Evolutionary conservation across 2,797 vertebrate genomes (phyloP).

Genomic region (Sebastes minor): DNA sequence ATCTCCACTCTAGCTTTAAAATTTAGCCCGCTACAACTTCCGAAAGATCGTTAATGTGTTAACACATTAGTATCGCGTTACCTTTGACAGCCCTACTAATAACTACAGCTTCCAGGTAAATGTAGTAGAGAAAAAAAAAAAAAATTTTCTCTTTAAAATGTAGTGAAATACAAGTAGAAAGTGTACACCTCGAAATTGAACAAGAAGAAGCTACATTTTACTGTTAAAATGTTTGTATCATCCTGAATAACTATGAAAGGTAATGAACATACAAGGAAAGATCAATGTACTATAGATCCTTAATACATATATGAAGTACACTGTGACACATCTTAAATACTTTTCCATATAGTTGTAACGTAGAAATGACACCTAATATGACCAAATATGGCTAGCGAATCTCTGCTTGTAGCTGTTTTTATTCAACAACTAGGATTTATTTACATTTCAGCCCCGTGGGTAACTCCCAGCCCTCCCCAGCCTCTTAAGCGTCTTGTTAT

Average conservation of each 20-base stretch:
- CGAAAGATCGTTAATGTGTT: no score
- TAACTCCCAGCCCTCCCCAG: conserved; percentile 46
- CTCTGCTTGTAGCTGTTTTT: conserved; percentile 33
- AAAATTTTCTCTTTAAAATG: background rate
- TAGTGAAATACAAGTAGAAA: background rate
- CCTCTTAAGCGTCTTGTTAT: conserved; percentile 76
- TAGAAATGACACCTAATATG: background rate
- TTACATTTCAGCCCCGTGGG: conserved; percentile 48
- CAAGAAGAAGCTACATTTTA: background rate
- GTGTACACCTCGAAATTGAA: background rate
- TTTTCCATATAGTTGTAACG: background rate
- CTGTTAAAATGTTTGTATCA: background rate
- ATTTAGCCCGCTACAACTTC: no score
- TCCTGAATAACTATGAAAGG: background rate
- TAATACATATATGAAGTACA: background rate
- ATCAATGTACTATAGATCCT: background rate
- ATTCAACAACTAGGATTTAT: conserved; percentile 60
- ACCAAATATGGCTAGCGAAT: background rate
- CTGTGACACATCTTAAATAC: background rate
- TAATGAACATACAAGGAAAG: background rate
- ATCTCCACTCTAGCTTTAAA: no score
- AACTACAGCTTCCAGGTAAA: background rate
- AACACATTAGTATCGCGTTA: no score
- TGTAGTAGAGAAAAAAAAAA: background rate
- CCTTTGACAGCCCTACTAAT: background rate